A percentile compares a stretch with the other conserved stretches of the same genome.
Conservation (phyloP, 2,797 vertebrate species). For the Eulemur rubriventer region DNA sequence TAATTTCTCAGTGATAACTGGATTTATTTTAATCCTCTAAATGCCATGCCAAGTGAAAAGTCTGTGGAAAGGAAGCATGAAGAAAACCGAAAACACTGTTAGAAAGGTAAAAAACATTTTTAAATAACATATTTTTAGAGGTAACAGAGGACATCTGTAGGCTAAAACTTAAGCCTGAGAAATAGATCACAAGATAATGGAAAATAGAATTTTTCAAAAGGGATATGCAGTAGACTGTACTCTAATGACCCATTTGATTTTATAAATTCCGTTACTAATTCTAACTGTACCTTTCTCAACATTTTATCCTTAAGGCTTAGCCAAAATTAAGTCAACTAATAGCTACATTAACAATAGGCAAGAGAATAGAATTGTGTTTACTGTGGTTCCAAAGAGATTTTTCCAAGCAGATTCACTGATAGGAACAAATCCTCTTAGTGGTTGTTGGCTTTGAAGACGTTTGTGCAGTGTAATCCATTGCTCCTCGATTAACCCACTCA, state of each 20-base stretch:
- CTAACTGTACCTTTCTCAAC: conserved; percentile 50
- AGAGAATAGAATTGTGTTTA: conserved; percentile 30
- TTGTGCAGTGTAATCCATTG: neutral
- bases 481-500: neutral
- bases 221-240: neutral
- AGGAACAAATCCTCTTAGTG: conserved; percentile 34
- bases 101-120: neutral
- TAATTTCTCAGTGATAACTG: neutral
- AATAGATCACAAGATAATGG: conserved; percentile 55
- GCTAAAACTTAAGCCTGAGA: neutral
- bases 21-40: neutral
- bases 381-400: neutral
- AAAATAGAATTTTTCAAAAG: conserved; percentile 56
- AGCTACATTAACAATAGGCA: conserved; percentile 46
- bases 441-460: neutral
- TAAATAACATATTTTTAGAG: conserved; percentile 14
- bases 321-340: conserved; percentile 42
- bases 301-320: conserved; percentile 52
- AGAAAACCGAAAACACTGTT: neutral
- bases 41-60: neutral
- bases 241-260: conserved; percentile 56
- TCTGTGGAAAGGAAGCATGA: neutral
- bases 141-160: neutral
- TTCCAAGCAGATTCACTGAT: neutral
- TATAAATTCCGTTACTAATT: conserved; percentile 64